Base-by-base conservation (phyloP, 2,797 vertebrate species). In the Synaphobranchus kaupii region DNA sequence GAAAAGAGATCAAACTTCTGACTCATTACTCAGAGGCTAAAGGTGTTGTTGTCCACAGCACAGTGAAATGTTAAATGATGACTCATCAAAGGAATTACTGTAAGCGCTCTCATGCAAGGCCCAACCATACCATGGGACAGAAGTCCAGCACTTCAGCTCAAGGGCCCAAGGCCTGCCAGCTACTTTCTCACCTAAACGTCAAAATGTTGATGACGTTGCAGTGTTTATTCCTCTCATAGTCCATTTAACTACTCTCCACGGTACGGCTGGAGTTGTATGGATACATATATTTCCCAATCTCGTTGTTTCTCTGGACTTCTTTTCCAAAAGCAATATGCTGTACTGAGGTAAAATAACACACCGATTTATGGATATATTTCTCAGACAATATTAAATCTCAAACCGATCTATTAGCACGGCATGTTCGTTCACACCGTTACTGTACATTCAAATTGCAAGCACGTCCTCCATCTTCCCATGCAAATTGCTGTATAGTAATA, bases 401-500 rank as follows among this genome's bases (percentile, higher is more conserved):
- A 76, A 76, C 73, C 31, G 12, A 7, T 9, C 73, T 17, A 44
- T 76, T 76, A 44, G 73, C 73, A 44, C 6, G 12, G 22, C 47
- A 10, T n/a, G 22, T 50, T 12, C 25, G 44, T 5, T 25, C 78
- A 4, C 47, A 81, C 25, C 73, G 50, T 81, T 50, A n/a, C 25
- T 81, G 78, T 81, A 81, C 78, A n/a, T 50, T 81, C 47, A 50
- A 81, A 76, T 50, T 81, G 7, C 78, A 50, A 47, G 22, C 78
- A 81, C 25, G 47, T 13, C 78, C 44, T 50, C 78, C 78, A 81
- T 50, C 78, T 48, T 47, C 2, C 20, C 44, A 10, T 17, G 20
- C 15, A 34, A 20, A 44, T 48, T 50, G n/a, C 34, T 50, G 22
- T 12, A 50, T 7, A 48, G 47, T 81, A 25, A 81, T 81, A 81